Evolutionary conservation across 2,113 vertebrate species (phyloP), one percentile per base, ranked within the genome.

Genomic region (Sakesphorus luctuosus): DNA sequence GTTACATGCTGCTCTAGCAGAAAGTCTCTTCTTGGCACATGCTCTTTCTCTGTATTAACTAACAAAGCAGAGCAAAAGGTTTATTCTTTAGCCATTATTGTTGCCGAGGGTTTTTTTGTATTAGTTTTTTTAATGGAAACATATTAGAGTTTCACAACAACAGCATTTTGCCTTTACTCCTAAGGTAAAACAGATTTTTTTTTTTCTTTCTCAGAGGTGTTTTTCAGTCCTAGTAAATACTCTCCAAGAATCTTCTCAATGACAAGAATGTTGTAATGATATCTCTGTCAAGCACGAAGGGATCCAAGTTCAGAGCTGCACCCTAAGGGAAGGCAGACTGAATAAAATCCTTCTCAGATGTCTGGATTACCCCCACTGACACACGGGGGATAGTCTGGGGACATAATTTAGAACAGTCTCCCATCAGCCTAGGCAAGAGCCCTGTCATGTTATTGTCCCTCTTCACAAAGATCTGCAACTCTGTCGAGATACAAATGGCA

Each of bases 121-220:
- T 3, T 7, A 3, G 2, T 23, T 20, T 62, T 80, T 66, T 87
- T 55, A 73, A 68, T 40, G 29, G 33, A 21, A 56, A 84, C 73
- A 43, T 67, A 20, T 28, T 29, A 66, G 46, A 89, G 43, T 84
- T 96, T 94, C 78, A 26, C 33, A 94, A 47, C 95, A 97, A 92
- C 97, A 98, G 97, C 96, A 95, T 58, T 58, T 97, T 97, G 91
- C 91, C 95, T 98, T 98, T 98, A 98, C 96, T 98, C 93, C 97
- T 96, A 97, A 98, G 94, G 96, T 98, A 98, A 98, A 98, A 87
- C 90, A 92, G 96, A 97, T 97, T 96, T 94, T 96, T 86, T 97
- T 98, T 84, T 97, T 98, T 84, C 93, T 97, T 97, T 96, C 98
- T 97, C 95, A 87, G 21, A 97, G 97, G 97, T 92, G 93, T 96